These are phyloP conservation scores for Notothenia coriiceps DNA, from an alignment of 2,113 vertebrate genomes.

Conservation along the genomic window DNA sequence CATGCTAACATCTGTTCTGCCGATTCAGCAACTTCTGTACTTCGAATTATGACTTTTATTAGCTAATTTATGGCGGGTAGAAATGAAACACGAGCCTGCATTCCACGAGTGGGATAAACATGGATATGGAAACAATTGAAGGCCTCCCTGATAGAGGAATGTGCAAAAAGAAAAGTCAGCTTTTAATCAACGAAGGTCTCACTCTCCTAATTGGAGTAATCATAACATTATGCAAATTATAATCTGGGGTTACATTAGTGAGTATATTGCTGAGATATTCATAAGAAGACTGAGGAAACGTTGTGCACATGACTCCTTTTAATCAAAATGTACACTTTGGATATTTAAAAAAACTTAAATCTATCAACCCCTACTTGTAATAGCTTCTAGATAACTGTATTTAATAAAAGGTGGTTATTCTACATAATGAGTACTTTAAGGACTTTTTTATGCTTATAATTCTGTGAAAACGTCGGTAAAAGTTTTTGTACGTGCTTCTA, in stretches of 20 bases:
- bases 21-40: conserved; percentile 7
- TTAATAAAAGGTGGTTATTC: too few relatives aligned
- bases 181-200: neutral
- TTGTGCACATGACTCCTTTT: too few relatives aligned
- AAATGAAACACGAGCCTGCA: conserved; percentile 30
- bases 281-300: too few relatives aligned
- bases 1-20: conserved; percentile 53
- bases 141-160: neutral
- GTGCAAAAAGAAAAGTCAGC: neutral
- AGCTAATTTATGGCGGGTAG: conserved; percentile 34
- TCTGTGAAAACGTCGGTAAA: too few relatives aligned
- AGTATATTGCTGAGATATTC: neutral
- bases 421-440: too few relatives aligned
- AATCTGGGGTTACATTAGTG: neutral
- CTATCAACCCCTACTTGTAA: too few relatives aligned
- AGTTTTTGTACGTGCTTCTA: too few relatives aligned
- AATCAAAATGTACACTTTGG: too few relatives aligned
- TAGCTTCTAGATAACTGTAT: too few relatives aligned
- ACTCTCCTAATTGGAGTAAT: neutral
- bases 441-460: too few relatives aligned
- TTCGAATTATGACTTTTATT: conserved; percentile 30
- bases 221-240: neutral
- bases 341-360: too few relatives aligned
- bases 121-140: conserved; percentile 33
- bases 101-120: conserved; percentile 38